phyloP scores from a whole-genome alignment of 2,113 vertebrate species.

The Bothrops jararaca region DNA sequence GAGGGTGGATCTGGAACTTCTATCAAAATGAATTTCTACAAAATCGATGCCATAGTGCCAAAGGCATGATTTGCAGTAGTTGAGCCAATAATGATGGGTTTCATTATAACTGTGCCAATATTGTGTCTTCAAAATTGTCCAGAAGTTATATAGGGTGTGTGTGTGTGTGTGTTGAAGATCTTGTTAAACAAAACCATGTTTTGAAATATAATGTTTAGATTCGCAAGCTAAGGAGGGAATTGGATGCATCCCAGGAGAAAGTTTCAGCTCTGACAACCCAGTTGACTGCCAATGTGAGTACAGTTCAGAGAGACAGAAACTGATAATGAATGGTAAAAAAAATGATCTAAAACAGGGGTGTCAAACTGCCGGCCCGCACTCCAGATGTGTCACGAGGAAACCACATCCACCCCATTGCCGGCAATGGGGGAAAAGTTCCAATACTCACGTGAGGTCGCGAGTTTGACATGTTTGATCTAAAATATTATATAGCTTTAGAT shows the following conservation, averaged over 20 bases:
- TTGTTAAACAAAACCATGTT: slow-evolving; percentile 30
- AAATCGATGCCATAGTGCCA: neutral
- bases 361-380: too few relatives aligned
- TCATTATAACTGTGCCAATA: neutral
- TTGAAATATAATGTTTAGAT: slow-evolving; percentile 72
- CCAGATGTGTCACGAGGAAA: too few relatives aligned
- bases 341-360: neutral
- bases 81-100: neutral
- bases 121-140: too few relatives aligned
- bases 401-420: too few relatives aligned
- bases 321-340: neutral
- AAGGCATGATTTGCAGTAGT: neutral
- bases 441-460: too few relatives aligned
- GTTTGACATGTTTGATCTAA: neutral
- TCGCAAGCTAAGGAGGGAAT: slow-evolving; percentile 90
- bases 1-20: neutral
- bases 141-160: neutral
- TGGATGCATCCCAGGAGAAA: slow-evolving; percentile 97
- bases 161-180: neutral
- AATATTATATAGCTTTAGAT: neutral
- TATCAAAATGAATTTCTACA: neutral
- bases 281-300: slow-evolving; percentile 93
- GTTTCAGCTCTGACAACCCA: slow-evolving; percentile 97
- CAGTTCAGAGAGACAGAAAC: neutral
- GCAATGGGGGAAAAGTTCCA: too few relatives aligned